These are phyloP conservation scores for Notocelia uddmanniana DNA, from an alignment of 2,888 invertebrate species.

Conservation along the genomic window DNA sequence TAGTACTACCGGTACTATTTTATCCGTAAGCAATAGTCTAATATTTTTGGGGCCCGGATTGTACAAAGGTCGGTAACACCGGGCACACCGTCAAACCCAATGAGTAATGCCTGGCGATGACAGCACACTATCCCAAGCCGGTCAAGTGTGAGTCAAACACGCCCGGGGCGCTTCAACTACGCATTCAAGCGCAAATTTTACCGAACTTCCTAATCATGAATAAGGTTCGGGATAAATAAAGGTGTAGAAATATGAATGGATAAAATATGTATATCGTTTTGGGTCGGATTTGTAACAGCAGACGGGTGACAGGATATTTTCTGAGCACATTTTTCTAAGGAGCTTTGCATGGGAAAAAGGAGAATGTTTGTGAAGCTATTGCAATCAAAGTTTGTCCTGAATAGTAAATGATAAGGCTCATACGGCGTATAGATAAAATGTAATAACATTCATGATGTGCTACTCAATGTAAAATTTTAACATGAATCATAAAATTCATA, in stretches of 20 bases:
- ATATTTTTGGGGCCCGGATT: slow-evolving; percentile 7
- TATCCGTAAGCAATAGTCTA: background rate
- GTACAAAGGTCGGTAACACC: slow-evolving; percentile 13
- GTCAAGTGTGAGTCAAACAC: slow-evolving; percentile 35
- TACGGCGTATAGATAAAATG: too few species aligned
- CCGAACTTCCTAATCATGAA: slow-evolving; percentile 42
- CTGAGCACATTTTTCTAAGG: slow-evolving; percentile 33
- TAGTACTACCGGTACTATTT: too few species aligned
- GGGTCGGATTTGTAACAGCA: slow-evolving; percentile 43
- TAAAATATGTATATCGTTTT: slow-evolving; percentile 44
- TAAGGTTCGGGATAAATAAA: slow-evolving; percentile 45
- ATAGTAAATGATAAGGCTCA: background rate
- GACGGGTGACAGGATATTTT: slow-evolving; percentile 43
- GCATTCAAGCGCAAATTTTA: slow-evolving; percentile 36
- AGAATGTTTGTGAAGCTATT: slow-evolving; percentile 13
- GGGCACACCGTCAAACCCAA: slow-evolving; percentile 15
- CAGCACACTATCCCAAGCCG: slow-evolving; percentile 39
- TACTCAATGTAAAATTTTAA: too few species aligned
- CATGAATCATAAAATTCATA: too few species aligned
- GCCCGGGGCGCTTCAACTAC: slow-evolving; percentile 21
- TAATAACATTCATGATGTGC: too few species aligned
- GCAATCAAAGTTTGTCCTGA: slow-evolving; percentile 7
- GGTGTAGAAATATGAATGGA: slow-evolving; percentile 44
- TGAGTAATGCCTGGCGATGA: slow-evolving; percentile 40
- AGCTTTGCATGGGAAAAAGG: slow-evolving; percentile 22